phyloP scores from a whole-genome alignment of 2,888 invertebrate species.

The Drosophila borealis region DNA sequence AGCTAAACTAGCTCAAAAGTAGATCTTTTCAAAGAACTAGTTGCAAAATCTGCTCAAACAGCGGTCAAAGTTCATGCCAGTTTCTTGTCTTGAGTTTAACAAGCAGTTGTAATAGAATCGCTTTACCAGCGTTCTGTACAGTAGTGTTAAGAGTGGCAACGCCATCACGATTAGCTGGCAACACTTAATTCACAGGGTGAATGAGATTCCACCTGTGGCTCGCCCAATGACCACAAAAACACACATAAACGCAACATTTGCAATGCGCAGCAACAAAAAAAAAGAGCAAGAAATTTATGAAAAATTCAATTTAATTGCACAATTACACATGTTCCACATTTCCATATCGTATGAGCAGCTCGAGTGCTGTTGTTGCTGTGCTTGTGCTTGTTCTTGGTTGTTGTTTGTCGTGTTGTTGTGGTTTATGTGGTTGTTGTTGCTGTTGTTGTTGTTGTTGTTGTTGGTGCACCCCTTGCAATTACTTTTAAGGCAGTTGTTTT shows the following conservation, averaged over 20 bases:
- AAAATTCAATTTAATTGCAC: slow-evolving; percentile 85
- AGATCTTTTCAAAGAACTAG: too few relatives aligned
- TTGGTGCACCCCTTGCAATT: slow-evolving; percentile 77
- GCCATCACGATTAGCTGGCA: not conserved
- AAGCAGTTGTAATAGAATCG: not conserved
- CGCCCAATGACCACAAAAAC: slow-evolving; percentile 22
- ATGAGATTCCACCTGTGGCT: slow-evolving; percentile 60
- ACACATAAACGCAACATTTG: slow-evolving; percentile 42
- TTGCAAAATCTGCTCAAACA: not conserved
- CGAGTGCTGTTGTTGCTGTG: slow-evolving; percentile 6
- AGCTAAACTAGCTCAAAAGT: too few relatives aligned
- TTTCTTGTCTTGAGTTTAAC: not conserved
- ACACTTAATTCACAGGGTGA: slow-evolving; percentile 3
- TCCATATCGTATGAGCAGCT: slow-evolving; percentile 52
- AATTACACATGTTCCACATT: slow-evolving; percentile 82
- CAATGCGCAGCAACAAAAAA: slow-evolving; percentile 31
- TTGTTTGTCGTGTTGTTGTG: slow-evolving; percentile 1
- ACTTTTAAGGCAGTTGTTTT: slow-evolving; percentile 75
- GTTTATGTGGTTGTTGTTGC: slow-evolving; percentile 9
- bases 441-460: slow-evolving; percentile 41
- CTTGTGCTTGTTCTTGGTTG: slow-evolving; percentile 25
- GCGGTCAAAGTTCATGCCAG: not conserved
- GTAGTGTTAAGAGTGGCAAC: too few relatives aligned
- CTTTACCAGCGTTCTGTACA: too few relatives aligned
- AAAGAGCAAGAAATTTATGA: slow-evolving; percentile 74